A percentile compares a stretch with the other conserved stretches of the same genome.
Conservation (phyloP, 1,140 invertebrate genomes). For the Cataglyphis hispanica region DNA sequence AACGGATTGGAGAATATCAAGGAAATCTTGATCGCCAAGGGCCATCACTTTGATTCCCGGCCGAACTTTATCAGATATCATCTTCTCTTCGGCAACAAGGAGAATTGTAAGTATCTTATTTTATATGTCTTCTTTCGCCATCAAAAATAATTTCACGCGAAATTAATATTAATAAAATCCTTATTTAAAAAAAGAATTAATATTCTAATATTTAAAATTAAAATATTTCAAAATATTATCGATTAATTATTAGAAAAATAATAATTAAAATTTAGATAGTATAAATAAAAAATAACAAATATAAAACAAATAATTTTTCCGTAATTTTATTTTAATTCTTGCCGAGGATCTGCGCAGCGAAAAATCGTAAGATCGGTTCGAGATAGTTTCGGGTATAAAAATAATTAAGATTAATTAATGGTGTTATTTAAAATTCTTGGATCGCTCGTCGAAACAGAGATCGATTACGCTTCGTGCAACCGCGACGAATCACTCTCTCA, state of each 20-base stretch:
- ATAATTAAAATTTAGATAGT: too few species aligned
- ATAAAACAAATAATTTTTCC: too few species aligned
- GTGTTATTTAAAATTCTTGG: constrained; percentile 1
- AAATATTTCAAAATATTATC: background rate
- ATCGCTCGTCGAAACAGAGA: constrained; percentile 5
- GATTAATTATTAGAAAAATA: too few species aligned
- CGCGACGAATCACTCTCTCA: constrained; percentile 39
- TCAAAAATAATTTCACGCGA: background rate
- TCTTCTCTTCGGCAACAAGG: constrained; percentile 89
- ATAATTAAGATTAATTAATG: background rate
- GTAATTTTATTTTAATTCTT: too few species aligned
- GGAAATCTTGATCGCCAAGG: constrained; percentile 89
- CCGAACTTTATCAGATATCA: constrained; percentile 90
- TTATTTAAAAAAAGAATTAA: background rate
- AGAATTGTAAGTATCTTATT: constrained; percentile 88
- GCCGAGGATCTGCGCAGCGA: too few species aligned
- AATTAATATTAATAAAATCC: too few species aligned
- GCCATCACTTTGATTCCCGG: constrained; percentile 89
- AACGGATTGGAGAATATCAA: constrained; percentile 89
- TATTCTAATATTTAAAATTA: background rate
- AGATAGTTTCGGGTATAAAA: too few species aligned
- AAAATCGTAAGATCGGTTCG: too few species aligned
- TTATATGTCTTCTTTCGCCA: background rate
- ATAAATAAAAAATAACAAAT: too few species aligned
- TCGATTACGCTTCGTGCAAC: constrained; percentile 11